Conservation (phyloP, 23 tunicate species). For the Botrylloides violaceus region DNA sequence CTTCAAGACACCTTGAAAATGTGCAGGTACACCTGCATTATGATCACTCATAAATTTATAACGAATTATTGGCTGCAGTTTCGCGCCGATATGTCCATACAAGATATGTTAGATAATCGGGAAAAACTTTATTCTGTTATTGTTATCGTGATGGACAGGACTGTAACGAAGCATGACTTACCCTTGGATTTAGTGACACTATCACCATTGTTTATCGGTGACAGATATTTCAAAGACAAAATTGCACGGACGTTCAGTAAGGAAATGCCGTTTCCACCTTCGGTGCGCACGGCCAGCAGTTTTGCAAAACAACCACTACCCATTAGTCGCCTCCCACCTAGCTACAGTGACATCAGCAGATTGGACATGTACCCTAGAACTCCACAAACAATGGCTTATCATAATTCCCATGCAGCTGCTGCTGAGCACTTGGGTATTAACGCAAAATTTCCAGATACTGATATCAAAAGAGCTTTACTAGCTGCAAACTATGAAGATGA, state of each 20-base stretch:
- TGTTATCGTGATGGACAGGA: constrained; percentile 54
- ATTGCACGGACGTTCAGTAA: constrained; percentile 9
- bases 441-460: background rate
- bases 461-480: background rate
- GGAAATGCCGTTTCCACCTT: background rate
- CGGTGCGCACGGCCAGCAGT: background rate
- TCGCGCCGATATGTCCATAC: constrained; percentile 86
- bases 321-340: background rate
- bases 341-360: background rate
- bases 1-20: constrained; percentile 37
- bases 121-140: constrained; percentile 46
- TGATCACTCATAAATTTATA: constrained; percentile 60
- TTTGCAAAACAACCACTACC: background rate
- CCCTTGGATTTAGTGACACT: constrained; percentile 77
- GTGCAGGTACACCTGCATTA: constrained; percentile 63
- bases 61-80: constrained; percentile 66
- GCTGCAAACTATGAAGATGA: too few relatives aligned
- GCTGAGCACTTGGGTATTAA: background rate
- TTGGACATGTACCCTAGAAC: too few relatives aligned
- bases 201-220: constrained; percentile 43
- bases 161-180: constrained; percentile 25
- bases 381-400: background rate
- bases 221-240: constrained; percentile 37
- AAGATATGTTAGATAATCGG: constrained; percentile 61
- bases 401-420: background rate